Evolutionary conservation across 1,140 invertebrate species (phyloP), one percentile per base, ranked within the genome.

Genomic region (Papilio aristodemus): DNA sequence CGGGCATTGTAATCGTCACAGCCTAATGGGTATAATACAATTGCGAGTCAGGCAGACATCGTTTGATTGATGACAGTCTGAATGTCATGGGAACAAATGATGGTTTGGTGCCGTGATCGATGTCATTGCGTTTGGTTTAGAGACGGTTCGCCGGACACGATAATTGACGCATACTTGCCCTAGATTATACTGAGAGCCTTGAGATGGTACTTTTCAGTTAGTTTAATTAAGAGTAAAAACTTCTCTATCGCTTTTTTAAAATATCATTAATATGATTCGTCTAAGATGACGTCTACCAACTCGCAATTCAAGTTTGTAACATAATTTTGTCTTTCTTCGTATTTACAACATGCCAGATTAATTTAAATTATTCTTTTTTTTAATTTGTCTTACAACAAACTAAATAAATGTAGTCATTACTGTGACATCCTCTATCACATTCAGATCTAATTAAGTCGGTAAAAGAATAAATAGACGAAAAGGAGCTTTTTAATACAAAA

Each of bases 41-140:
- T 54, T 54, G 17, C 46, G 46, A 22, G 46, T 10, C 19, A 13
- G 13, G 38, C 11, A 22, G 46, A 22, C 43, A 50, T 50, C 4
- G 22, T 54, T 54, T 54, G 46, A 54, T 22, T 54, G 46, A 54
- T 54, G 46, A 54, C 46, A 54, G 19, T 54, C 46, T 22, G 19
- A 22, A 54, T 54, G 46, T 54, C 19, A 54, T 10, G 46, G 19
- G 46, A 22, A 54, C 46, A 54, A 54, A 54, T 54, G 19, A 54
- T 25, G 10, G 46, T 22, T 54, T 54, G 9, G 19, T 54, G 19
- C 19, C 46, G 46, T 54, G 46, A 54, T 54, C 8, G 46, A 54
- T 54, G 46, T 22, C 46, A 54, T 32, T 32, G 7, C 17, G 43
- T 46, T 25, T 50, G 46, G 17, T 22, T 54, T 19, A 46, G 43